phyloP scores from a whole-genome alignment of 2,888 invertebrate genomes.

The Scaptomyza flava region DNA sequence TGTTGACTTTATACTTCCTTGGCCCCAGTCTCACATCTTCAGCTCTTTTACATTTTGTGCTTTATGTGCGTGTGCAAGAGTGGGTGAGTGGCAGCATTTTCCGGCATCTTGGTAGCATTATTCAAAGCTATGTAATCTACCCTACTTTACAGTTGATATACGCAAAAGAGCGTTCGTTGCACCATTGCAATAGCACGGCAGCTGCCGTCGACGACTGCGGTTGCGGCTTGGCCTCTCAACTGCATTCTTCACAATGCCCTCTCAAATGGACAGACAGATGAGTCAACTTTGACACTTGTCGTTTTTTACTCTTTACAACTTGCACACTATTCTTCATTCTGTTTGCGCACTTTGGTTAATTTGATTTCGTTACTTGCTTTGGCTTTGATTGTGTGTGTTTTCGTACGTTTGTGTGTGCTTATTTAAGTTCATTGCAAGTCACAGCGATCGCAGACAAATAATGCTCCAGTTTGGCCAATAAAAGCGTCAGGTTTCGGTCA shows the following conservation, averaged over 20 bases:
- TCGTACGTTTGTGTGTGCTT: constrained; percentile 3
- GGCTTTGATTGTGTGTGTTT: constrained; percentile 31
- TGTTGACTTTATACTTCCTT: constrained; percentile 59
- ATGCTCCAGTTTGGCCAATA: neutral
- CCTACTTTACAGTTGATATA: constrained; percentile 73
- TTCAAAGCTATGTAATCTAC: constrained; percentile 71
- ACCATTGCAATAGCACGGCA: constrained; percentile 32
- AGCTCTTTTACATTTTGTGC: neutral
- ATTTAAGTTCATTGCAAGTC: neutral
- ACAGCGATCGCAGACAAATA: constrained; percentile 5
- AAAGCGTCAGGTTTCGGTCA: neutral
- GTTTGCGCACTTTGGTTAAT: constrained; percentile 76
- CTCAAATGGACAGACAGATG: neutral
- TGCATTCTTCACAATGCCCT: constrained; percentile 42
- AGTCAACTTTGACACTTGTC: constrained; percentile 3
- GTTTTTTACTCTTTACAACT: neutral
- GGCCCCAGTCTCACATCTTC: constrained; percentile 41
- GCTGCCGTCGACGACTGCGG: constrained; percentile 55
- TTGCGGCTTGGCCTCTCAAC: constrained; percentile 39
- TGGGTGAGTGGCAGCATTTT: constrained; percentile 34
- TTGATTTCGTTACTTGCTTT: constrained; percentile 61
- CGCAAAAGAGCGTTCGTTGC: constrained; percentile 46
- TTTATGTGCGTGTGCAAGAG: neutral
- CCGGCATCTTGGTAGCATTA: constrained; percentile 56
- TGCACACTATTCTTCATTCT: constrained; percentile 49